These are phyloP conservation scores for Labeo catla DNA, from an alignment of 2,113 vertebrate species.

Conservation along the genomic window DNA sequence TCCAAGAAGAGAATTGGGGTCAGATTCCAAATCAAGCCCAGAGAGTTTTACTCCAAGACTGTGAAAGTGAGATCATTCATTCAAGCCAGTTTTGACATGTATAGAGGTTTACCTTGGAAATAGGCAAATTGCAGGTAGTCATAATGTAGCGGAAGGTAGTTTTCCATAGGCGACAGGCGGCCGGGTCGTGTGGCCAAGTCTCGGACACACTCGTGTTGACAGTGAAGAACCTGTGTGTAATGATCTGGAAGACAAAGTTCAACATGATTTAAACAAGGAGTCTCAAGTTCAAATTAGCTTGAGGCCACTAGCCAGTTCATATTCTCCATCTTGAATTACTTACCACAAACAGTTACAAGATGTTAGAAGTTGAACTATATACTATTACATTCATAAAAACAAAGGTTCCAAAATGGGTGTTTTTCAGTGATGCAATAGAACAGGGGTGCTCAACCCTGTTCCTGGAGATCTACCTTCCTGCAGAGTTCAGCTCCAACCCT, in stretches of 20 bases:
- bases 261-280: background rate
- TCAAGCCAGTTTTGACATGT: background rate
- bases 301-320: background rate
- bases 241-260: constrained; percentile 81
- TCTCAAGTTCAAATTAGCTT: constrained; percentile 1
- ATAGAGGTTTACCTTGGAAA: constrained; percentile 82
- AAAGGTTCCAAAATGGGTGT: too few relatives aligned
- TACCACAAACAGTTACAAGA: background rate
- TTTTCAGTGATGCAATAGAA: too few relatives aligned
- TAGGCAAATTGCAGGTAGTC: constrained; percentile 97
- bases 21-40: background rate
- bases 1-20: background rate
- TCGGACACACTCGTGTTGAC: constrained; percentile 91
- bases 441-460: too few relatives aligned
- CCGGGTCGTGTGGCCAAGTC: constrained; percentile 91
- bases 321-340: constrained; percentile 13
- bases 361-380: background rate
- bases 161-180: constrained; percentile 91
- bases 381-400: too few relatives aligned
- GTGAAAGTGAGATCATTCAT: background rate
- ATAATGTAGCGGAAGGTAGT: constrained; percentile 93
- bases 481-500: too few relatives aligned
- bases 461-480: too few relatives aligned
- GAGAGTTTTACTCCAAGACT: background rate
- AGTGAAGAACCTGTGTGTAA: constrained; percentile 90